Conservation (phyloP, 1,140 invertebrate species). For the Patella vulgata region DNA sequence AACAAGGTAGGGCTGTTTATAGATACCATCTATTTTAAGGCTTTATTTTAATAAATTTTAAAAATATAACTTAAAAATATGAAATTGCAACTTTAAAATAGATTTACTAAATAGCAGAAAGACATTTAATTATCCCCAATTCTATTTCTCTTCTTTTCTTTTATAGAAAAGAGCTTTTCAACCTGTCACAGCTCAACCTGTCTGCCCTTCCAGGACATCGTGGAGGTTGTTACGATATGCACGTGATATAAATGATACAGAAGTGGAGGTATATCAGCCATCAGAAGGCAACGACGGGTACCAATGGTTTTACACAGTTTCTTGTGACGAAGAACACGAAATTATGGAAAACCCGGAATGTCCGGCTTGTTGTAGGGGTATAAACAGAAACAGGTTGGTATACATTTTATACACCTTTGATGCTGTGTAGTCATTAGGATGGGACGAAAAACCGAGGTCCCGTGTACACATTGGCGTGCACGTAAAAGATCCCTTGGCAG, state of each 20-base stretch:
- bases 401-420: background rate
- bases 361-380: conserved; percentile 44
- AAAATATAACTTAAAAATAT: too few species aligned
- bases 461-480: too few species aligned
- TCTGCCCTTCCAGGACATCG: conserved; percentile 47
- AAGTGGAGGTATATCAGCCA: conserved; percentile 51
- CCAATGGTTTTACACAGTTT: conserved; percentile 57
- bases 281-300: conserved; percentile 24
- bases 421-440: background rate
- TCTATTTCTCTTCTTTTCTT: too few species aligned
- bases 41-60: too few species aligned
- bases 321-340: conserved; percentile 38
- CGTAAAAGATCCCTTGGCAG: too few species aligned
- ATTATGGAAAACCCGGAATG: conserved; percentile 22
- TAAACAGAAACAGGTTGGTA: conserved; percentile 40
- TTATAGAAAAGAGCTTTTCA: conserved; percentile 35
- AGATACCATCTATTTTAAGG: too few species aligned
- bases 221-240: conserved; percentile 43
- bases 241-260: conserved; percentile 47
- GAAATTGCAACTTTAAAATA: too few species aligned
- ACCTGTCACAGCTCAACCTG: conserved; percentile 25
- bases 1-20: too few species aligned
- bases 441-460: too few species aligned
- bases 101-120: too few species aligned
- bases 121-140: too few species aligned